phyloP scores from a whole-genome alignment of 1,140 invertebrate genomes.

The Himalopsyche phryganea region DNA sequence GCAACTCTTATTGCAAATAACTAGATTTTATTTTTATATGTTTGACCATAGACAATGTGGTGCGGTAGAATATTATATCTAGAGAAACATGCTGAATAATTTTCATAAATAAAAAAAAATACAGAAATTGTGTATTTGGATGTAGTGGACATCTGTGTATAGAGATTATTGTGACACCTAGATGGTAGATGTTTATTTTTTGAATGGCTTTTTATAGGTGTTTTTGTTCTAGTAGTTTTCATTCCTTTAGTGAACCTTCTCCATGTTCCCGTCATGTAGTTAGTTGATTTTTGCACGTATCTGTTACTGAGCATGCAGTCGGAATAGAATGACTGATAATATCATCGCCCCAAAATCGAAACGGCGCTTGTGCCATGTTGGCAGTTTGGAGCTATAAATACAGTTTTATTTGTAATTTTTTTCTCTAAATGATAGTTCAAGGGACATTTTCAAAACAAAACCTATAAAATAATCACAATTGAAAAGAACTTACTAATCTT shows the following conservation, averaged over 20 bases:
- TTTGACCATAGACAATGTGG: conserved; percentile 21
- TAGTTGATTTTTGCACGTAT: background rate
- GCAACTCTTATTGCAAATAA: background rate
- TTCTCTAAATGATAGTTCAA: too few species aligned
- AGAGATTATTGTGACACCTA: conserved; percentile 33
- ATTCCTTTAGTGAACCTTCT: background rate
- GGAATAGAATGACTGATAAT: too few species aligned
- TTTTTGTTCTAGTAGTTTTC: background rate
- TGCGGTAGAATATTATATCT: conserved; percentile 22
- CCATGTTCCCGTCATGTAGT: background rate
- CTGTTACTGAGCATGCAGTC: too few species aligned
- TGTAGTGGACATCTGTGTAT: conserved; percentile 29
- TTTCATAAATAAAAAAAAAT: background rate
- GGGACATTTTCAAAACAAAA: too few species aligned
- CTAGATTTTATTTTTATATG: background rate
- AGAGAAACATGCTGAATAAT: conserved; percentile 5
- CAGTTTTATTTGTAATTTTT: too few species aligned
- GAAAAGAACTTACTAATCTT: too few species aligned
- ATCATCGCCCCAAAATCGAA: too few species aligned
- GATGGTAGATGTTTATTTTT: conserved; percentile 31
- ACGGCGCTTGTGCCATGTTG: too few species aligned
- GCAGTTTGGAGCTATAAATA: too few species aligned
- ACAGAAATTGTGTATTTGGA: conserved; percentile 5
- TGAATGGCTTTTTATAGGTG: conserved; percentile 12
- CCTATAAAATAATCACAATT: too few species aligned